Evolutionary conservation across 2,797 vertebrate species (phyloP).

Genomic region (Phataginus tetradactyla): DNA sequence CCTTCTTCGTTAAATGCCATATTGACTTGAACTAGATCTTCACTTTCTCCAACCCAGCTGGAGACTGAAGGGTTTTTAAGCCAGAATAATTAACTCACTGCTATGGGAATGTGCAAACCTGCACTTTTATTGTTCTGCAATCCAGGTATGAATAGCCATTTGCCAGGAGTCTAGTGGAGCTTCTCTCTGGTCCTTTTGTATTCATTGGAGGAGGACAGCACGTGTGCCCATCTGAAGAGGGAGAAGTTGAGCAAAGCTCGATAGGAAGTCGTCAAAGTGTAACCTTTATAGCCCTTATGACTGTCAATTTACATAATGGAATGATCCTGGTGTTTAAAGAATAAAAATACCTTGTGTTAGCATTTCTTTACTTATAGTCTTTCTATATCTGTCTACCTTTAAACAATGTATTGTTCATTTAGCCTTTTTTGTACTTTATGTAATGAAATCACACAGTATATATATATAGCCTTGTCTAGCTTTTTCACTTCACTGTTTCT

Average conservation of each 20-base stretch:
- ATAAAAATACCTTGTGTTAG: not conserved
- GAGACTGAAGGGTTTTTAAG: constrained; percentile 34
- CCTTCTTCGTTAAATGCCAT: constrained; percentile 57
- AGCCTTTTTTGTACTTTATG: not conserved
- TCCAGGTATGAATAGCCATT: not conserved
- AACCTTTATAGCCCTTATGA: not conserved
- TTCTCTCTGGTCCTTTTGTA: not conserved
- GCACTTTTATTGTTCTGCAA: constrained; percentile 31
- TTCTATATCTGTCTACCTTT: not conserved
- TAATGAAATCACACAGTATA: not conserved
- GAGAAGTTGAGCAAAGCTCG: not conserved
- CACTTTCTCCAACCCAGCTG: constrained; percentile 33
- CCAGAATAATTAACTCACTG: constrained; percentile 60
- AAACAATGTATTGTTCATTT: not conserved
- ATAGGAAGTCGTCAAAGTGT: not conserved
- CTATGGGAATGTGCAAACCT: constrained; percentile 17
- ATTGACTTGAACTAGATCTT: constrained; percentile 42
- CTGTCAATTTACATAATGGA: not conserved
- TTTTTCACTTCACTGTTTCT: not conserved
- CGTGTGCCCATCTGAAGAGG: not conserved
- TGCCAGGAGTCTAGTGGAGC: not conserved
- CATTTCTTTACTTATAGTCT: not conserved
- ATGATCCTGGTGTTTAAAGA: not conserved
- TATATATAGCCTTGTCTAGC: not conserved
- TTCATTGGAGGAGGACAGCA: not conserved